Evolutionary conservation across 2,113 vertebrate species (phyloP), one percentile per base, ranked within the genome.

Genomic region (Hylia prasina): DNA sequence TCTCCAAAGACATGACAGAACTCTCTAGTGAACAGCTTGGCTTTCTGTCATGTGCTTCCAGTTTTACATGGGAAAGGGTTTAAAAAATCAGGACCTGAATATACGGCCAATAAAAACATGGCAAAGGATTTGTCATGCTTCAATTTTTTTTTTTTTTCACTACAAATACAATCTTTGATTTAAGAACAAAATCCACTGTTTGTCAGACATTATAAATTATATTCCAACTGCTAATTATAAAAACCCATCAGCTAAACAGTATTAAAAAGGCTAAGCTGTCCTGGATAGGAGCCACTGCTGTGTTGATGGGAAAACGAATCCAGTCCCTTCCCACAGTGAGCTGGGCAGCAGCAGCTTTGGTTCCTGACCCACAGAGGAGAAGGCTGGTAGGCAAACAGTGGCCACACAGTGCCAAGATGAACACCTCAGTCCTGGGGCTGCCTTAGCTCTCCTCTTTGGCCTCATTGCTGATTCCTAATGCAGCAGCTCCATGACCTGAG

Each of bases 331-430:
- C 71, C 71, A 15, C 24, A 37, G 40, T 5, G 13, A 69, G 9
- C 14, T 58, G 68, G 51, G 68, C 64, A 73, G 58, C 58, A 81
- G 58, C 31, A 77, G n/a, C 47, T 73, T n/a, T 0, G 0, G 22
- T 35, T 87, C 23, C 35, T 19, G 7, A 28, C 1, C 8, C 3
- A 4, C 2, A 6, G n/a, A 73, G 42, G 27, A 65, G 70, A 40
- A 87, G 42, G 53, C 4, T 77, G 25, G 25, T 23, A 25, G 25
- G 37, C 35, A 24, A 83, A 33, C 0, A 6, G 27, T 1, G 15
- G 24, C 30, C 2, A 5, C 1, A 0, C 0, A 2, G 58, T 0
- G 6, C 13, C 61, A n/a, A 3, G 0, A 0, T 9, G 48, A 80
- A 13, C 13, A 18, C 11, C 20, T 40, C 5, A 2, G 25, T 16